Evolutionary conservation across 2,797 vertebrate species (phyloP).

Genomic region (Phrynocephalus vlangalii): DNA sequence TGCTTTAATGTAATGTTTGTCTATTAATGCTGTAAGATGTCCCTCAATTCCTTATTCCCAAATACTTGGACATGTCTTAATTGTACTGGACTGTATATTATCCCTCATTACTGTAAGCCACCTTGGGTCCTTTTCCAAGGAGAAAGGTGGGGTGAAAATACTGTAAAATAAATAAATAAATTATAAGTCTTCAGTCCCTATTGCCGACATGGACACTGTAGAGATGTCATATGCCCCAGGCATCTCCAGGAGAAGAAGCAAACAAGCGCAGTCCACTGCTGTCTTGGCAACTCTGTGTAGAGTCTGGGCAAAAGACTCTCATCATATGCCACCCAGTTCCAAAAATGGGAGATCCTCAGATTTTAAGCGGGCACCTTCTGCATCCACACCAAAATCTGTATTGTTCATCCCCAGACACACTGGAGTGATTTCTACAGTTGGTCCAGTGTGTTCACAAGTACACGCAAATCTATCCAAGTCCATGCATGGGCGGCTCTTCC

Average conservation of each 20-base stretch:
- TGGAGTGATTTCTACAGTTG: background rate
- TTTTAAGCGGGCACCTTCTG: background rate
- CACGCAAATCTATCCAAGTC: background rate
- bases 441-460: background rate
- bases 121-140: no score
- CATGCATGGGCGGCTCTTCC: background rate
- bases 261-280: background rate
- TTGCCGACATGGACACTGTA: no score
- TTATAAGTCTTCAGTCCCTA: no score
- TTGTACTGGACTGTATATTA: no score
- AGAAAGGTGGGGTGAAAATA: no score
- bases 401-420: background rate
- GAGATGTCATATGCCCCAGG: no score
- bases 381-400: background rate
- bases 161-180: no score
- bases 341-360: background rate
- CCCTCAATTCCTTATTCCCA: no score
- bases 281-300: background rate
- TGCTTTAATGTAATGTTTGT: no score
- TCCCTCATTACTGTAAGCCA: no score
- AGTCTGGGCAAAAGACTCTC: background rate
- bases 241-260: background rate
- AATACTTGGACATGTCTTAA: no score
- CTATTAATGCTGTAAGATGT: no score
- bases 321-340: background rate